These are phyloP conservation scores for Hiodon tergisus DNA, from an alignment of 2,113 vertebrate genomes.

Conservation along the genomic window DNA sequence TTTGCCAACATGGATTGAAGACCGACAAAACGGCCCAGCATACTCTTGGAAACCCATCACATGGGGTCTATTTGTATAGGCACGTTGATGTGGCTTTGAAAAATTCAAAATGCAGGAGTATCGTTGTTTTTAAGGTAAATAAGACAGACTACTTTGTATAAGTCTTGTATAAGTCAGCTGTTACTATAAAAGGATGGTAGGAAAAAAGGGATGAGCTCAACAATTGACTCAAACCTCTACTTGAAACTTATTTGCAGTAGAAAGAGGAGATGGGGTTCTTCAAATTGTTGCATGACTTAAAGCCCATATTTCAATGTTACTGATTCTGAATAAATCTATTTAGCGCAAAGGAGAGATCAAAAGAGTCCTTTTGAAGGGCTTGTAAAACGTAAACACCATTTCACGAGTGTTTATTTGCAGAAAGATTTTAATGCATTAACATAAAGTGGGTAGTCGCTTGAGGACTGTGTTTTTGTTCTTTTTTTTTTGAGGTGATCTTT, in stretches of 20 bases:
- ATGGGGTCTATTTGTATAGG: conserved; percentile 44
- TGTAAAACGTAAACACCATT: neutral
- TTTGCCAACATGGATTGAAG: conserved; percentile 39
- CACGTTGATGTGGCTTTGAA: conserved; percentile 46
- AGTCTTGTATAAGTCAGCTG: neutral
- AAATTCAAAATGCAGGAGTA: conserved; percentile 18
- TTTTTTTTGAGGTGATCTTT: conserved; percentile 38
- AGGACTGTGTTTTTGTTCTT: neutral
- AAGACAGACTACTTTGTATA: neutral
- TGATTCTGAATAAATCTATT: too few relatives aligned
- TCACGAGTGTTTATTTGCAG: neutral
- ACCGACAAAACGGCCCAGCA: conserved; percentile 26
- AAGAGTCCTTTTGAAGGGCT: too few relatives aligned
- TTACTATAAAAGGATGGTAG: neutral
- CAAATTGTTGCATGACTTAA: too few relatives aligned
- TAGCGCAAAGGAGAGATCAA: too few relatives aligned
- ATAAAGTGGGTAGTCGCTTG: neutral
- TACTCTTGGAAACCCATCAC: conserved; percentile 41
- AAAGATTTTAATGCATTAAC: neutral
- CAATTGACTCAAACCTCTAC: too few relatives aligned
- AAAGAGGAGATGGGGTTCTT: too few relatives aligned
- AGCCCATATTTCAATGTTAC: too few relatives aligned
- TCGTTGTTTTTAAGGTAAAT: conserved; percentile 46
- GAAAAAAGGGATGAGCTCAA: neutral
- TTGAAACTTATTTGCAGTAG: too few relatives aligned